Conservation (phyloP, 1,140 invertebrate genomes). For the Euura saliciscinereae region DNA sequence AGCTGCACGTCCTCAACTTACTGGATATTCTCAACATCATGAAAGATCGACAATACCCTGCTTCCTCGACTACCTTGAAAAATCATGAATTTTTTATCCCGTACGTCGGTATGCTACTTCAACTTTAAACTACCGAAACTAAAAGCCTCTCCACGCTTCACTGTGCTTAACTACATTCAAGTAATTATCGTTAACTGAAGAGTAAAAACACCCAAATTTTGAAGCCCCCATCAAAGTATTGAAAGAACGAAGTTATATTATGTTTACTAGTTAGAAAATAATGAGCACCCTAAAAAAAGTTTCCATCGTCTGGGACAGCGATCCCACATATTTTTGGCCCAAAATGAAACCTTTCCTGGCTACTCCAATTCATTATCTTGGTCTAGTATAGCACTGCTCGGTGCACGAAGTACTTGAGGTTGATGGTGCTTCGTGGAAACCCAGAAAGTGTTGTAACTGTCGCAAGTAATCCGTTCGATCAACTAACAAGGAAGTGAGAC, state of each 20-base stretch:
- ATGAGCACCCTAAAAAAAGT: too few relatives aligned
- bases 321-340: too few relatives aligned
- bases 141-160: too few relatives aligned
- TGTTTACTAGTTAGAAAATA: too few relatives aligned
- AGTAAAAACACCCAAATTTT: too few relatives aligned
- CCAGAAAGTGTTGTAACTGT: background rate
- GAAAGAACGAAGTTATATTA: too few relatives aligned
- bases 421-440: background rate
- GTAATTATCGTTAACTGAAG: too few relatives aligned
- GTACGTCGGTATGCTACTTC: background rate
- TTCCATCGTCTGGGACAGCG: too few relatives aligned
- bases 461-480: background rate
- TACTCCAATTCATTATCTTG: background rate
- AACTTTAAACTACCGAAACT: too few relatives aligned
- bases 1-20: background rate
- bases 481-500: constrained; percentile 7
- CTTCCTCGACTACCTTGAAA: background rate
- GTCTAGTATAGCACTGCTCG: background rate
- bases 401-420: background rate
- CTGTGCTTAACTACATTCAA: too few relatives aligned
- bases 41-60: background rate
- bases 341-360: background rate
- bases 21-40: background rate
- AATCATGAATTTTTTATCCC: background rate
- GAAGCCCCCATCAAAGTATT: too few relatives aligned